Base-by-base conservation (phyloP, 2,113 vertebrate genomes). In the Psammodynastes pulverulentus region DNA sequence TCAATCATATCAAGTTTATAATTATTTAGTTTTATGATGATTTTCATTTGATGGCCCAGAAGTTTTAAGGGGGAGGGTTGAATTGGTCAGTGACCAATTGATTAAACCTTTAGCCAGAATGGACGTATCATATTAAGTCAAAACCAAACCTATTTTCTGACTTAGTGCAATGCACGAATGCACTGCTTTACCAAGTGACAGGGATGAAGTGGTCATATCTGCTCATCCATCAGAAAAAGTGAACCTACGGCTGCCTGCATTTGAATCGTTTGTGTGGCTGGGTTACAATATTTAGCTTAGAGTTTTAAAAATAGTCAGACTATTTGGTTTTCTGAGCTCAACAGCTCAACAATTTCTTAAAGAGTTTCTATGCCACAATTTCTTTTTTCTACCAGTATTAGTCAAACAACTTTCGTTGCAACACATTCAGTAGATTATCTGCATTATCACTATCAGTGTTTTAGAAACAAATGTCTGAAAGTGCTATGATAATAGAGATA, bases 401-500 rank as follows among this genome's bases (percentile, higher is more conserved):
- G 24, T 2, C n/a, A 43, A 62, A 87, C 4, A 9, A 19, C n/a
- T 56, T 19, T 39, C 23, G 39, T 34, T 0, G 21, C 34, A 89
- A 3, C 23, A 89, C 21, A 51, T 90, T 46, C 46, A 93, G 90
- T 53, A 89, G 51, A 88, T 52, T 15, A 0, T 29, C 19, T 72
- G 52, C 9, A 84, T 56, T 23, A 10, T 48, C 9, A 79, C 17
- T 43, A 34, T 79, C 58, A 2, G 0, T 0, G 53, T 23, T 90
- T 43, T 87, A 9, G 45, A 79, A 1, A 56, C 24, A 39, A 53
- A 34, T 43, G 17, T 90, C 84, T 24, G 45, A 58, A 48, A 84
- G 51, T 86, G 9, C 2, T 26, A 46, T 15, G 43, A n/a, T 93
- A 90, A 52, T 21, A 93, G 48, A 2, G 89, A 58, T 0, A 9